Evolutionary conservation across 2,797 vertebrate genomes (phyloP), one percentile per base, ranked within the genome.

Genomic region (Hoplostethus atlanticus): DNA sequence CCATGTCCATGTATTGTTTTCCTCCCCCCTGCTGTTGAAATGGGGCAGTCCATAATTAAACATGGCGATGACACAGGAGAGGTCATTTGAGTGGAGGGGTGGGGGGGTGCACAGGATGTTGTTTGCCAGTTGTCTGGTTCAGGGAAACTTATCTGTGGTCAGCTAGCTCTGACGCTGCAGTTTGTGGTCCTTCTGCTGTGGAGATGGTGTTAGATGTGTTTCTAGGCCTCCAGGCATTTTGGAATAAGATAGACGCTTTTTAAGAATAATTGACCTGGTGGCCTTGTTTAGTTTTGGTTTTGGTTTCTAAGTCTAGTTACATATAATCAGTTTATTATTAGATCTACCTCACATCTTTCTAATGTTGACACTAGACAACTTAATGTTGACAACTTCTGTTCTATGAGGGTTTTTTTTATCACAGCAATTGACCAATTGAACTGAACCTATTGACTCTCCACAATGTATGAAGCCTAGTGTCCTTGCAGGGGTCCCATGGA

Each of bases 101-200:
- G 53, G 68, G 62, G 60, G 46, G 77, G 76, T 63, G 69, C 71
- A 79, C 83, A 83, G 80, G 86, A 87, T 82, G 85, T 78, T 87
- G 83, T 85, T 88, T 87, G 72, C 54, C 84, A 60, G 72, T 80
- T 76, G 84, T 89, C 74, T 84, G 64, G 80, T 90, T 85, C 64
- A 84, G 83, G 25, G 64, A 81, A 79, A 84, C 86, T 93, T 90
- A 91, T 94, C 91, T 92, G 44, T 70, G 73, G 68, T 84, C 81
- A 64, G 75, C 88, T 80, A 51, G 46, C 77, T 67, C 59, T 91
- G 86, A 87, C 84, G 73, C 48, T 77, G 87, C 83, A 76, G 68
- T 89, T 87, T 76, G 76, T 66, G 52, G 54, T 54, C 11, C 16
- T 25, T 51, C 16, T 46, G 73, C 57, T 54, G 66, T 52, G 62